A percentile compares a stretch with the other conserved stretches of the same genome.
phyloP scores from a whole-genome alignment of 2,888 invertebrate species.

The Escarpia spicata region DNA sequence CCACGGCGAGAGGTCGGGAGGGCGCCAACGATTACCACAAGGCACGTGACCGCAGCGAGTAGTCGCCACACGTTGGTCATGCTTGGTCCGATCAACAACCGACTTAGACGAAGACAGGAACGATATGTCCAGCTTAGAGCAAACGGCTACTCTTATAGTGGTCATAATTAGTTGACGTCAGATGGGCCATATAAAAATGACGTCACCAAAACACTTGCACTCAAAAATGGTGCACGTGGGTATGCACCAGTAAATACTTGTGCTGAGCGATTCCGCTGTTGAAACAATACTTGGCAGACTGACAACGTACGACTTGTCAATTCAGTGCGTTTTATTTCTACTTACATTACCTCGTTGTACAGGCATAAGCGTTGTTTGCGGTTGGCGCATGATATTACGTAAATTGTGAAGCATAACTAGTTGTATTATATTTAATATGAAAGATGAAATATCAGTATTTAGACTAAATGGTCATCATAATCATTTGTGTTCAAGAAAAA shows the following conservation, averaged over 20 bases:
- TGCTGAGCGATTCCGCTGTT: not conserved
- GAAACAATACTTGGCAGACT: not conserved
- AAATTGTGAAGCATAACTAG: not conserved
- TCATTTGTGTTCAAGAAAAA: too few species aligned
- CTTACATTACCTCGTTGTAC: not conserved
- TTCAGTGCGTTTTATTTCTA: not conserved
- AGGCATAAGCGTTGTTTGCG: not conserved
- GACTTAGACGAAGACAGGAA: not conserved
- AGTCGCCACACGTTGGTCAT: not conserved
- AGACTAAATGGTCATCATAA: too few species aligned
- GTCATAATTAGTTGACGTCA: not conserved
- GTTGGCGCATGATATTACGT: not conserved
- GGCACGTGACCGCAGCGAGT: not conserved
- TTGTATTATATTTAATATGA: too few species aligned
- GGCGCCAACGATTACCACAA: not conserved
- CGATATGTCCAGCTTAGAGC: not conserved
- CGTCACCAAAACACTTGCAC: not conserved
- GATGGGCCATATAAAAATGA: not conserved
- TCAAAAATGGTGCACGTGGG: not conserved
- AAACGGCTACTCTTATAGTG: not conserved
- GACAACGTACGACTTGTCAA: not conserved
- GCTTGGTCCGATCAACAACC: not conserved
- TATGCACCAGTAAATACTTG: not conserved
- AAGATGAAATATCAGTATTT: too few species aligned
- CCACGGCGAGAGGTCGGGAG: not conserved